Conservation (phyloP, 2,888 invertebrate species). For the Drosophila birchii region DNA sequence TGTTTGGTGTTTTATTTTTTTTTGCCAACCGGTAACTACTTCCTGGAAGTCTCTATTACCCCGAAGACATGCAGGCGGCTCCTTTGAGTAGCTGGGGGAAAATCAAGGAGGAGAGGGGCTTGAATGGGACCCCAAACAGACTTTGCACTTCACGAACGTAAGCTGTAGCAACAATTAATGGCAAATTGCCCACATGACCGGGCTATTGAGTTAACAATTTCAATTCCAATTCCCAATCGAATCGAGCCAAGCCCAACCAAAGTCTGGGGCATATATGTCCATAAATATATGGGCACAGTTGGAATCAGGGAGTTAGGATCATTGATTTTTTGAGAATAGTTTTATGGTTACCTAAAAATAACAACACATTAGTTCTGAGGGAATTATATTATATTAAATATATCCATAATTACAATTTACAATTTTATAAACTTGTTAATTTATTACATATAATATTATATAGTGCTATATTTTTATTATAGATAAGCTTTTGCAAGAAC, state of each 20-base stretch:
- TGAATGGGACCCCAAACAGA: not conserved
- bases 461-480: not conserved
- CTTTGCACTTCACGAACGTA: conserved; percentile 2
- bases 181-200: conserved; percentile 9
- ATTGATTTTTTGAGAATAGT: not conserved
- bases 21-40: conserved; percentile 57
- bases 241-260: conserved; percentile 4
- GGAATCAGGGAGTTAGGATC: not conserved
- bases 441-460: not conserved
- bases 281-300: not conserved
- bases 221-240: not conserved
- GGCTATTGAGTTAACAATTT: conserved; percentile 5
- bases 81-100: conserved; percentile 6
- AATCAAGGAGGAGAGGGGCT: not conserved
- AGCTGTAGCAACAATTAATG: conserved; percentile 18
- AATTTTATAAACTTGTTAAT: not conserved
- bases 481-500: not conserved
- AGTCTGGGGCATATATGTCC: not conserved
- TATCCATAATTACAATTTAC: not conserved
- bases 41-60: conserved; percentile 70
- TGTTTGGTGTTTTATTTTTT: conserved; percentile 1
- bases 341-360: not conserved
- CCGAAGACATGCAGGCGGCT: conserved; percentile 28
- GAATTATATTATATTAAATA: not conserved
- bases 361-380: not conserved